Evolutionary conservation across 2,113 vertebrate species (phyloP).

Genomic region (Nothoprocta pentlandii): DNA sequence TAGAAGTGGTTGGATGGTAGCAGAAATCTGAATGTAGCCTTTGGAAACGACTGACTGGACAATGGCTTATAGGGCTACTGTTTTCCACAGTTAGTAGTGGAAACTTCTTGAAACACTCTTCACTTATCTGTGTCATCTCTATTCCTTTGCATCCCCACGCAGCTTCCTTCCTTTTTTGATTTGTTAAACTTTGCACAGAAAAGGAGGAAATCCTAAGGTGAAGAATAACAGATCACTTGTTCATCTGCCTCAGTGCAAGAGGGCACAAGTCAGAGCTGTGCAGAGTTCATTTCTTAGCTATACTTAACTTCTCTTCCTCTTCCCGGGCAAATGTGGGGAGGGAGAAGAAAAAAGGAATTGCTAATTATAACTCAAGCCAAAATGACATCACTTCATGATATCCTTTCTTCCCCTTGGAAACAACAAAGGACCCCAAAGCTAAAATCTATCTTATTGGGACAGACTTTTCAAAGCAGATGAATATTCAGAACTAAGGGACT

Average conservation of each 20-base stretch:
- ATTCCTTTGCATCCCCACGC: not conserved
- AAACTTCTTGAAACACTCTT: slow-evolving; percentile 43
- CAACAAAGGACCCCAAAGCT: not conserved
- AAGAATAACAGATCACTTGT: slow-evolving; percentile 1
- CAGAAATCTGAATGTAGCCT: not conserved
- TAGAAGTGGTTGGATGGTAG: not conserved
- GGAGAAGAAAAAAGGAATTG: slow-evolving; percentile 14
- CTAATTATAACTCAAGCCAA: slow-evolving; percentile 59
- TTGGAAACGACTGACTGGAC: not conserved
- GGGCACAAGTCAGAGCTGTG: not conserved
- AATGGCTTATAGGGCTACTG: slow-evolving; percentile 14
- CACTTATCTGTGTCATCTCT: slow-evolving; percentile 50
- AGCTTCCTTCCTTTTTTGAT: slow-evolving; percentile 42
- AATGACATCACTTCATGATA: slow-evolving; percentile 33
- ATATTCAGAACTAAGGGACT: not conserved
- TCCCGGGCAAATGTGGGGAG: not conserved
- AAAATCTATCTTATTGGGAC: not conserved
- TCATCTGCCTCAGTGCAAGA: not conserved
- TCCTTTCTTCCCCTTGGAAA: slow-evolving; percentile 57
- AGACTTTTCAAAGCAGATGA: not conserved
- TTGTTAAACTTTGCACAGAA: slow-evolving; percentile 5
- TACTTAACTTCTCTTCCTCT: not conserved
- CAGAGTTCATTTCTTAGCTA: not conserved
- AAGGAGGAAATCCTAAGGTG: slow-evolving; percentile 63
- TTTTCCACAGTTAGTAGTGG: slow-evolving; percentile 12